phyloP scores from a whole-genome alignment of 1,140 invertebrate species.

The Bombus haemorrhoidalis region DNA sequence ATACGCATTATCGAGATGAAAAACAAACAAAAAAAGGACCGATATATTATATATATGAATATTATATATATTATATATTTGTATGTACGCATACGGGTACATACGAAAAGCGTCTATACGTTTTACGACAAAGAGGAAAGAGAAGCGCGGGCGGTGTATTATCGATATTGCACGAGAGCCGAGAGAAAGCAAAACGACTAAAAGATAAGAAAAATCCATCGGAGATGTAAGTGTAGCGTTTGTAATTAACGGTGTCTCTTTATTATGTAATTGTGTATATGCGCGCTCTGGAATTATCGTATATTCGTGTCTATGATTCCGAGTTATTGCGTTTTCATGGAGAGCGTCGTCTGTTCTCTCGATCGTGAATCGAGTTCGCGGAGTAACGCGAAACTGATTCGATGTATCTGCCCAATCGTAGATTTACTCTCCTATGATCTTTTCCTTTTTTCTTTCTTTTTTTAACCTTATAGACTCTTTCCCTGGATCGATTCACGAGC shows the following conservation, averaged over 20 bases:
- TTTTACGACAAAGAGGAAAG: conserved; percentile 23
- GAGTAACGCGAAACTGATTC: too few relatives aligned
- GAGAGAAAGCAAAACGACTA: neutral
- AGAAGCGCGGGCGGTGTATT: conserved; percentile 25
- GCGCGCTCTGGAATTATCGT: conserved; percentile 45
- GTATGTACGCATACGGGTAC: conserved; percentile 13
- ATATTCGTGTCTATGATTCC: conserved; percentile 48
- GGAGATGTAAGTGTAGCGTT: conserved; percentile 60
- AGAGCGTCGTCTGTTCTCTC: neutral
- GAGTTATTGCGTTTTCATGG: conserved; percentile 2
- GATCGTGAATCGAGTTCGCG: conserved; percentile 6
- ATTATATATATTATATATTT: conserved; percentile 49
- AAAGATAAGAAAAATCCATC: conserved; percentile 11
- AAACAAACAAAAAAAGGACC: neutral
- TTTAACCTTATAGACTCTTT: neutral
- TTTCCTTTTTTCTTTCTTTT: too few relatives aligned
- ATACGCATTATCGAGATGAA: conserved; percentile 39
- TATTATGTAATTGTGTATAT: conserved; percentile 66
- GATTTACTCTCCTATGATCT: neutral
- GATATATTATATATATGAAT: conserved; percentile 28
- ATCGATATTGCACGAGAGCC: conserved; percentile 12
- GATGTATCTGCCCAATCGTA: neutral
- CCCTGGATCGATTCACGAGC: neutral
- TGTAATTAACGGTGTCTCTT: conserved; percentile 64
- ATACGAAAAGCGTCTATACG: conserved; percentile 51